phyloP scores from a whole-genome alignment of 2,113 vertebrate genomes.

The Embiotoca jacksoni region DNA sequence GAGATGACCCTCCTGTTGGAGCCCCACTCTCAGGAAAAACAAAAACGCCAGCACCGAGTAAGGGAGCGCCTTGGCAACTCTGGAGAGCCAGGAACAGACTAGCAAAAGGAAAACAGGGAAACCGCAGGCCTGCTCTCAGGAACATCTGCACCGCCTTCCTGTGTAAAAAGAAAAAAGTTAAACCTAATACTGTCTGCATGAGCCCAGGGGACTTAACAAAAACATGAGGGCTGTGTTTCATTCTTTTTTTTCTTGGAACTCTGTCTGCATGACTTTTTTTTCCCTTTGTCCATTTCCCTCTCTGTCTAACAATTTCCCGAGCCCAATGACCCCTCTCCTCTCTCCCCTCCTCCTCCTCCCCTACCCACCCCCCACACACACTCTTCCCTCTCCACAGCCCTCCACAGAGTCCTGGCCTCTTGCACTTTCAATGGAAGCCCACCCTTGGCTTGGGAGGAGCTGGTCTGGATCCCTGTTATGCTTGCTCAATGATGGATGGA shows the following conservation, averaged over 20 bases:
- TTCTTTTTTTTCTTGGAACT: slow-evolving; percentile 72
- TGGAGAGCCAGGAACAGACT: slow-evolving; percentile 73
- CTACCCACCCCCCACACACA: slow-evolving; percentile 3
- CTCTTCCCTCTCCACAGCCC: slow-evolving; percentile 49
- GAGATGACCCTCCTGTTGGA: slow-evolving; percentile 85
- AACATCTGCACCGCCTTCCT: slow-evolving; percentile 84
- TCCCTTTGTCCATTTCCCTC: slow-evolving; percentile 73
- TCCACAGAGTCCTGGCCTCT: slow-evolving; percentile 67
- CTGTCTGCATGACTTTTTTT: slow-evolving; percentile 74
- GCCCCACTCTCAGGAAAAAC: slow-evolving; percentile 81
- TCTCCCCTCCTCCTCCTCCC: too few species aligned
- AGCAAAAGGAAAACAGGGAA: slow-evolving; percentile 80
- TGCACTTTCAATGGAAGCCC: slow-evolving; percentile 76
- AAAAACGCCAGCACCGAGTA: slow-evolving; percentile 75
- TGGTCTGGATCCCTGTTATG: slow-evolving; percentile 70
- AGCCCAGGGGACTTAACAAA: slow-evolving; percentile 73
- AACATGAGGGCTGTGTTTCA: slow-evolving; percentile 78
- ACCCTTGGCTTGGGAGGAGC: slow-evolving; percentile 74
- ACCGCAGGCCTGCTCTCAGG: slow-evolving; percentile 76
- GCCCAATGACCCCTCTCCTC: slow-evolving; percentile 29
- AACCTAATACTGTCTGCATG: slow-evolving; percentile 80
- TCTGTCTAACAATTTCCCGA: slow-evolving; percentile 78
- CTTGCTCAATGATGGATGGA: slow-evolving; percentile 80
- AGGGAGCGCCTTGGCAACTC: slow-evolving; percentile 81
- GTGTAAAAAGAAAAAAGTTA: slow-evolving; percentile 69